phyloP scores from a whole-genome alignment of 2,113 vertebrate species.

The Chionodraco myersi region DNA sequence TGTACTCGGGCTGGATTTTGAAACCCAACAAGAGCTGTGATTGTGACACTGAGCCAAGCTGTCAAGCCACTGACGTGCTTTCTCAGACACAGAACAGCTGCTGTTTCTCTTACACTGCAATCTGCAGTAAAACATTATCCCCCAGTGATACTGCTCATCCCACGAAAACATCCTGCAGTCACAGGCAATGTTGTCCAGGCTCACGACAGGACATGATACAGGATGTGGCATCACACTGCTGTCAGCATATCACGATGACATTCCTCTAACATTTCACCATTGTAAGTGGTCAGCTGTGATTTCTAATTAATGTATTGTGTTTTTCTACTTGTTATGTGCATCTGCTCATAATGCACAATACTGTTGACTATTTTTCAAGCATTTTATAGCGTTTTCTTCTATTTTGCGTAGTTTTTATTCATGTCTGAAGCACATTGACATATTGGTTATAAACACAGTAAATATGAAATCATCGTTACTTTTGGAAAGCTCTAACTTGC shows the following conservation, averaged over 20 bases:
- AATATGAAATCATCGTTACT: not conserved
- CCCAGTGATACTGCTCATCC: conserved; percentile 74
- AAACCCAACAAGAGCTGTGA: conserved; percentile 43
- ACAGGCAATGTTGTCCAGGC: conserved; percentile 59
- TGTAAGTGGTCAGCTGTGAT: conserved; percentile 9
- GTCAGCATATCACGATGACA: conserved; percentile 69
- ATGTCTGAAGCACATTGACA: not conserved
- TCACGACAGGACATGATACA: conserved; percentile 66
- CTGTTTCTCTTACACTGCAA: conserved; percentile 65
- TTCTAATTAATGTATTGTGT: not conserved
- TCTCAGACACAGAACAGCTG: conserved; percentile 73
- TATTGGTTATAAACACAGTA: not conserved
- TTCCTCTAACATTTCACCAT: conserved; percentile 48
- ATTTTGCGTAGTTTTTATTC: not conserved
- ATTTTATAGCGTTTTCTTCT: not conserved
- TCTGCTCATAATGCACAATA: not conserved
- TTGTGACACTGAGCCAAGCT: conserved; percentile 66
- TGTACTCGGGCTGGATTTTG: conserved; percentile 17
- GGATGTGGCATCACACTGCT: conserved; percentile 61
- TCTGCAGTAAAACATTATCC: conserved; percentile 73
- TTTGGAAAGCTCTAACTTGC: not conserved
- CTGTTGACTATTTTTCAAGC: conserved; percentile 1
- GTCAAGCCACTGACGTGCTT: conserved; percentile 68
- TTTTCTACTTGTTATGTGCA: not conserved
- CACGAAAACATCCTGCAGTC: conserved; percentile 76